Percentiles rank a stretch among this genome's conserved stretches.
Conservation (phyloP, 2,113 vertebrate species). For the Drymodes brunneopygia region DNA sequence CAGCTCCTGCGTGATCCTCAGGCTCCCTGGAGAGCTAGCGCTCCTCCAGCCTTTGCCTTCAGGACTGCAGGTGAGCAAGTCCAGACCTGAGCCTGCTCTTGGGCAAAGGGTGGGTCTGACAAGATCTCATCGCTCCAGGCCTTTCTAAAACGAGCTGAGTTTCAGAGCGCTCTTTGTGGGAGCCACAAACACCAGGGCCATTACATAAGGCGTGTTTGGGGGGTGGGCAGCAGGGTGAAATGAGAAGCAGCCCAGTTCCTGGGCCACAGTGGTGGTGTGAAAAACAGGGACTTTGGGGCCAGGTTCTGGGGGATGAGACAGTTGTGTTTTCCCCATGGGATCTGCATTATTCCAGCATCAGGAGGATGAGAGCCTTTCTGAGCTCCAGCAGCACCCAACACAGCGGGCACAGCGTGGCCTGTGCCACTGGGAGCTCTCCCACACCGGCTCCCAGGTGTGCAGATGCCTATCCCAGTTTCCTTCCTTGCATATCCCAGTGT, state of each 20-base stretch:
- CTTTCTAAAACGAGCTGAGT: not conserved
- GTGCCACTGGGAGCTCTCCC: not conserved
- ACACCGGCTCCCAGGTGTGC: not conserved
- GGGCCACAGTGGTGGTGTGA: not conserved
- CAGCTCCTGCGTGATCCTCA: not conserved
- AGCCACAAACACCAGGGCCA: not conserved
- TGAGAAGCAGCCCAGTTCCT: not conserved
- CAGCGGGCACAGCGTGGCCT: not conserved
- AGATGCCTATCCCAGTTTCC: not conserved
- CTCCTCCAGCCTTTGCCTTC: not conserved
- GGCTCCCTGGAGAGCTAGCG: not conserved
- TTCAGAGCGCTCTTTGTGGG: not conserved
- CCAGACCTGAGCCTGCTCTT: slow-evolving; percentile 22
- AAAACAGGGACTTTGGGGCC: not conserved
- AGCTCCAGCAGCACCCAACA: not conserved
- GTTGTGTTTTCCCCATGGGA: not conserved
- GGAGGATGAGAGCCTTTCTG: not conserved
- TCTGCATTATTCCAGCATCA: not conserved
- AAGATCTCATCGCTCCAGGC: slow-evolving; percentile 26
- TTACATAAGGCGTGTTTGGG: not conserved
- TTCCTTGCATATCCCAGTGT: not conserved
- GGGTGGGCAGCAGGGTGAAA: too few species aligned
- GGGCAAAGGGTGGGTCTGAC: slow-evolving; percentile 16
- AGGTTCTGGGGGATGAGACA: not conserved
- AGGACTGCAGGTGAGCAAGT: not conserved